These are phyloP conservation scores for Rotaria magnacalcarata DNA, from an alignment of 2,888 invertebrate species.

Conservation along the genomic window DNA sequence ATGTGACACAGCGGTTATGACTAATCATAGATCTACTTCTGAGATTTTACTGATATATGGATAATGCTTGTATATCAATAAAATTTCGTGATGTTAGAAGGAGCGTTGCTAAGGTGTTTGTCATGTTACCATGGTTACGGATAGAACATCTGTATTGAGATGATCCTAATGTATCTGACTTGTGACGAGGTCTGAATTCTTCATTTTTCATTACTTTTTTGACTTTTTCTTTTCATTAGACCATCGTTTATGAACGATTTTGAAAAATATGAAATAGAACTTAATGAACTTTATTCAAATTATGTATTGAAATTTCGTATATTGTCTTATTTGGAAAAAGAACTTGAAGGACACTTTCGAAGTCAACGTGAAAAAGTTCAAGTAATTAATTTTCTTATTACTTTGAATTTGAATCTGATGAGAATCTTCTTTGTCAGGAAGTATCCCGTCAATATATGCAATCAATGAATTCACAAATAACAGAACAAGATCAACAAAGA, in stretches of 20 bases:
- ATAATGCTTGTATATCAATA: no score
- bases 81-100: no score
- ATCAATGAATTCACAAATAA: slow-evolving; percentile 7
- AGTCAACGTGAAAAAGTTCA: slow-evolving; percentile 73
- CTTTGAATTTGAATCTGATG: background rate
- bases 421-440: background rate
- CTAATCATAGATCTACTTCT: no score
- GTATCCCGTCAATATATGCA: slow-evolving; percentile 28
- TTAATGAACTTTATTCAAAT: slow-evolving; percentile 76
- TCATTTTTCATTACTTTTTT: no score
- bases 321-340: slow-evolving; percentile 78
- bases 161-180: no score
- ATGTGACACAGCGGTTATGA: no score
- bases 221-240: slow-evolving; percentile 60
- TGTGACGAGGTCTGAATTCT: no score
- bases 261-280: slow-evolving; percentile 76
- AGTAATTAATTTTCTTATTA: slow-evolving; percentile 56
- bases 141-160: no score
- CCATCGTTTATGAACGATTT: slow-evolving; percentile 95
- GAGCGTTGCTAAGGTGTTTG: no score
- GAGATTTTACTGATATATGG: no score
- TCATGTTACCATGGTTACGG: no score
- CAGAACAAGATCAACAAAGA: slow-evolving; percentile 27
- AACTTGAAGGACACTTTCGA: slow-evolving; percentile 75
- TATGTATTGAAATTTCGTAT: slow-evolving; percentile 83